phyloP scores from a whole-genome alignment of 2,888 invertebrate genomes.

The Acleris cristana region DNA sequence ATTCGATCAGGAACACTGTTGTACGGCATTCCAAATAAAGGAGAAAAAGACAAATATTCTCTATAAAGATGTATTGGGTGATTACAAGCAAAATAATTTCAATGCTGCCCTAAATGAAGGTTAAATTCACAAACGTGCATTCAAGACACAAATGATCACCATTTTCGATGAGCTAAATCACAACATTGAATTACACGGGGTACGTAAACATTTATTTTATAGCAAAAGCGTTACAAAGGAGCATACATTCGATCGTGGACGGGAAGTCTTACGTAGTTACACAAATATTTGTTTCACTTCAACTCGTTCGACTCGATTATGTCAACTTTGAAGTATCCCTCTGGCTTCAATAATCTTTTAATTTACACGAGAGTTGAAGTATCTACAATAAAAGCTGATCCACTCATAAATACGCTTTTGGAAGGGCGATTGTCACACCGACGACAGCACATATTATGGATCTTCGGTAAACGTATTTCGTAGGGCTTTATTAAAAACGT shows the following conservation, averaged over 20 bases:
- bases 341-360: constrained; percentile 16
- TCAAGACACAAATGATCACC: constrained; percentile 57
- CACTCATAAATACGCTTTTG: constrained; percentile 70
- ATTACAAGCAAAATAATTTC: constrained; percentile 58
- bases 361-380: constrained; percentile 55
- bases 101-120: constrained; percentile 53
- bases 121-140: constrained; percentile 50
- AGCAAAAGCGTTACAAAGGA: constrained; percentile 72
- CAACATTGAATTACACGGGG: constrained; percentile 65
- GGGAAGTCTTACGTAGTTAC: constrained; percentile 37
- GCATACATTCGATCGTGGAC: constrained; percentile 56
- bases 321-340: constrained; percentile 14
- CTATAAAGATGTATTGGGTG: constrained; percentile 42
- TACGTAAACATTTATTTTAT: constrained; percentile 57
- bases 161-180: constrained; percentile 71
- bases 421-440: constrained; percentile 77
- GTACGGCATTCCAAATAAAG: constrained; percentile 48
- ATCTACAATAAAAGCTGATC: constrained; percentile 61
- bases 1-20: constrained; percentile 42
- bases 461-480: constrained; percentile 18
- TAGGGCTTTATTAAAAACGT: constrained; percentile 10
- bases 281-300: constrained; percentile 50
- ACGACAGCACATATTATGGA: constrained; percentile 53
- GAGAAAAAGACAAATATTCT: constrained; percentile 48
- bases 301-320: constrained; percentile 44